Percentiles rank a stretch among this genome's conserved stretches.
phyloP scores from a whole-genome alignment of 2,113 vertebrate genomes.

The Ia io region DNA sequence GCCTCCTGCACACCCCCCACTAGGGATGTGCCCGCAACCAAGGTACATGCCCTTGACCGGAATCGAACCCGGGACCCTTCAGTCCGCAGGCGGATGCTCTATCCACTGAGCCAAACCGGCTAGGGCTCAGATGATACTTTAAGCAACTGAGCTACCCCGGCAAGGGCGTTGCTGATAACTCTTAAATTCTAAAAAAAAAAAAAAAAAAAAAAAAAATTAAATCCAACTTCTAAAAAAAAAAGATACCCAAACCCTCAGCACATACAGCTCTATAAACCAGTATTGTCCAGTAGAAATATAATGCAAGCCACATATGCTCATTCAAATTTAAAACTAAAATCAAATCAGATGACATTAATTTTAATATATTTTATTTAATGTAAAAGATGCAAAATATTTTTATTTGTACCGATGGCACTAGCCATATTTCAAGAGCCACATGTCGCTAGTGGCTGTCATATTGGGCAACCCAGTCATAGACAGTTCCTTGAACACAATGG shows the following conservation, averaged over 20 bases:
- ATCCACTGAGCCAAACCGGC: no score
- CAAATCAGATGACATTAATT: background rate
- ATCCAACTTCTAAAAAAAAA: background rate
- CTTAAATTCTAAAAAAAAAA: background rate
- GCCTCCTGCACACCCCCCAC: no score
- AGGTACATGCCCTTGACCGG: no score
- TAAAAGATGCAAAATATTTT: slow-evolving; percentile 11
- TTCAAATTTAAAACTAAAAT: slow-evolving; percentile 13
- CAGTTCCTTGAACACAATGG: background rate
- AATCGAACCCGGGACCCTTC: no score
- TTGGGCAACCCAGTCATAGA: background rate
- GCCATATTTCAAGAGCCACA: background rate
- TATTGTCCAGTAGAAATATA: background rate
- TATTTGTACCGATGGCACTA: background rate
- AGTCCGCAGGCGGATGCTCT: no score
- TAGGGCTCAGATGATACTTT: no score
- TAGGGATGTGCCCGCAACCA: no score
- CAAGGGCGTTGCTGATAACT: background rate
- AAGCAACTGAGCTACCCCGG: no score
- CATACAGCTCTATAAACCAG: background rate
- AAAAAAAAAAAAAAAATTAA: no score
- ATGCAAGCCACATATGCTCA: background rate
- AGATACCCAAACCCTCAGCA: background rate
- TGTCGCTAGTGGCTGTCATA: background rate
- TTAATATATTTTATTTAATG: background rate